phyloP scores from a whole-genome alignment of 2,888 invertebrate genomes.

The Cryptocheilus praepositus region DNA sequence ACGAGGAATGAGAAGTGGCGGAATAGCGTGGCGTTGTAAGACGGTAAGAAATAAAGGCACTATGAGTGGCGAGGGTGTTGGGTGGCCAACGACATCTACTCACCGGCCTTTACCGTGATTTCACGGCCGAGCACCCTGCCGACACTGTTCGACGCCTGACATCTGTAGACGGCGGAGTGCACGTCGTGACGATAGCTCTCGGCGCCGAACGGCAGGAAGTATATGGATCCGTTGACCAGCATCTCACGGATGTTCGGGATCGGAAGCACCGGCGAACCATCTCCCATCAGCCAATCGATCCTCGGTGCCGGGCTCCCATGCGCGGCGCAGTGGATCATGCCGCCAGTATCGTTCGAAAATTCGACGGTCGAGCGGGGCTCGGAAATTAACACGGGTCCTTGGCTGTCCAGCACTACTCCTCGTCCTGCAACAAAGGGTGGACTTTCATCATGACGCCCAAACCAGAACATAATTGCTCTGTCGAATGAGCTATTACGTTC shows the following conservation, averaged over 20 bases:
- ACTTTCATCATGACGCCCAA: neutral
- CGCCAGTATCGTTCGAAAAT: slow-evolving; percentile 87
- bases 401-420: slow-evolving; percentile 74
- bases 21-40: too few relatives aligned
- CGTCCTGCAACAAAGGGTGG: slow-evolving; percentile 62
- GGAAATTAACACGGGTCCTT: slow-evolving; percentile 86
- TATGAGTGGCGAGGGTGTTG: neutral
- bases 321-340: slow-evolving; percentile 85
- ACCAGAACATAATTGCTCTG: too few relatives aligned
- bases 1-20: too few relatives aligned
- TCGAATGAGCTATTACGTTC: too few relatives aligned
- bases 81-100: slow-evolving; percentile 66
- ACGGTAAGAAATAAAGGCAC: slow-evolving; percentile 33
- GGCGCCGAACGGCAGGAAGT: slow-evolving; percentile 89
- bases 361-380: slow-evolving; percentile 86
- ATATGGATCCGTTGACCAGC: slow-evolving; percentile 89
- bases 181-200: slow-evolving; percentile 89
- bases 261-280: slow-evolving; percentile 81
- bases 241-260: slow-evolving; percentile 84
- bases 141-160: slow-evolving; percentile 79
- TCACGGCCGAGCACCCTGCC: slow-evolving; percentile 89
- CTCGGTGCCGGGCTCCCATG: slow-evolving; percentile 85
- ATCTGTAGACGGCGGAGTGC: slow-evolving; percentile 89
- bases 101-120: slow-evolving; percentile 93
- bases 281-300: slow-evolving; percentile 86